Percentiles rank a stretch among this genome's conserved stretches.
Evolutionary conservation across 2,113 vertebrate genomes (phyloP).

Genomic region (Bagarius yarrelli): DNA sequence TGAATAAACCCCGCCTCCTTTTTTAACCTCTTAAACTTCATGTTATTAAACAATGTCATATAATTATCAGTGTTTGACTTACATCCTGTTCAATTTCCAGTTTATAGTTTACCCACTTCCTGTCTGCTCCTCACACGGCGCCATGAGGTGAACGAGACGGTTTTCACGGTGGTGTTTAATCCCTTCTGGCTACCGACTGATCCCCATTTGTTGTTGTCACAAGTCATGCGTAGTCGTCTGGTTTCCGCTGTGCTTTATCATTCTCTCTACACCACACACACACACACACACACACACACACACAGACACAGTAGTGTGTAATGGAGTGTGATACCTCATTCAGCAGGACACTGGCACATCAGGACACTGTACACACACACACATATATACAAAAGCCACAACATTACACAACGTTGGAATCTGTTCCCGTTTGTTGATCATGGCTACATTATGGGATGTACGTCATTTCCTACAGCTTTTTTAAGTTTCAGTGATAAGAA

Average conservation of each 20-base stretch:
- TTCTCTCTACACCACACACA: not conserved
- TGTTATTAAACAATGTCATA: not conserved
- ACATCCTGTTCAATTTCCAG: not conserved
- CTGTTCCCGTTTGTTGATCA: not conserved
- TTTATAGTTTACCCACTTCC: not conserved
- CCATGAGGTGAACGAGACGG: not conserved
- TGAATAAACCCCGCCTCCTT: not conserved
- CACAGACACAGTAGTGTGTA: not conserved
- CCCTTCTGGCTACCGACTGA: not conserved
- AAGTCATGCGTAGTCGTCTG: not conserved
- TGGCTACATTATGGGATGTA: not conserved
- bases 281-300: conserved; percentile 3
- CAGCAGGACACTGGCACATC: not conserved
- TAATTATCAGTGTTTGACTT: not conserved
- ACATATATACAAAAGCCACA: not conserved
- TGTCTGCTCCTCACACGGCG: not conserved
- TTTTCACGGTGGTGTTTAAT: not conserved
- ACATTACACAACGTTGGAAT: not conserved
- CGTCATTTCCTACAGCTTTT: not conserved
- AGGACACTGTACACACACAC: not conserved
- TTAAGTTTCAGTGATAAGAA: too few species aligned
- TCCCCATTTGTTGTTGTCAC: conserved; percentile 13
- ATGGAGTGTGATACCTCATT: not conserved
- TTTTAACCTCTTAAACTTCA: not conserved
- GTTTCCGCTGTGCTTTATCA: not conserved